Base-by-base conservation (phyloP, 2,113 vertebrate genomes). In the Anguilla rostrata region DNA sequence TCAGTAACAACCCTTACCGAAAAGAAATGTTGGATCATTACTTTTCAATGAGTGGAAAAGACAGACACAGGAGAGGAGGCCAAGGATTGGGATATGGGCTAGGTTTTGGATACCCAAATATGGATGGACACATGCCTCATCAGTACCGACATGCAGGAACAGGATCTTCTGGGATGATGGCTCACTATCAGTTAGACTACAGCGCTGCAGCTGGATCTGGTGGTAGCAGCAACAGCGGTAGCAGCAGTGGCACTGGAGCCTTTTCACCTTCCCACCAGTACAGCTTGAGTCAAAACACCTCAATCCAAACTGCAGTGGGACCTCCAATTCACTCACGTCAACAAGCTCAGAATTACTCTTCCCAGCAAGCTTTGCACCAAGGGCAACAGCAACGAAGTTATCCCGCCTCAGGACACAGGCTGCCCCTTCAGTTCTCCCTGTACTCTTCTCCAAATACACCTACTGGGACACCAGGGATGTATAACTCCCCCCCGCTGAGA, bases 331-430 rank as follows among this genome's bases (percentile, higher is more conserved):
- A 96, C 90, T 95, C 95, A 85, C 97, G 96, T 41, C 98, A 98
- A 89, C 98, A 97, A 88, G 93, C 97, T 86, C 96, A 97, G 84
- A 96, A 97, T 57, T 98, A 98, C 91, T 93, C 96, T 75, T 95
- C 96, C 88, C 96, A 96, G 87, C 97, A 98, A 87, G 93, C 96
- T 87, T 94, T 98, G 88, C 95, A 97, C 43, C 98, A 97, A 49
- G 93, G 92, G 63, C 94, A 94, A 85, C 93, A 93, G 88, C 94
- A 94, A 82, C 88, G 95, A 56, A 92, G 88, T 88, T 96, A 94
- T 86, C 88, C 93, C 12, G 90, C 93, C 78, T 92, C 95, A 82
- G 94, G 93, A 81, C 94, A 94, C 88, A 93, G 95, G 89, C 92
- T 95, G 88, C 92, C 93, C 63, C 91, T 93, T 78, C 95, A 95